Conservation (phyloP, 2,888 invertebrate species). For the Pyrgus malvae region DNA sequence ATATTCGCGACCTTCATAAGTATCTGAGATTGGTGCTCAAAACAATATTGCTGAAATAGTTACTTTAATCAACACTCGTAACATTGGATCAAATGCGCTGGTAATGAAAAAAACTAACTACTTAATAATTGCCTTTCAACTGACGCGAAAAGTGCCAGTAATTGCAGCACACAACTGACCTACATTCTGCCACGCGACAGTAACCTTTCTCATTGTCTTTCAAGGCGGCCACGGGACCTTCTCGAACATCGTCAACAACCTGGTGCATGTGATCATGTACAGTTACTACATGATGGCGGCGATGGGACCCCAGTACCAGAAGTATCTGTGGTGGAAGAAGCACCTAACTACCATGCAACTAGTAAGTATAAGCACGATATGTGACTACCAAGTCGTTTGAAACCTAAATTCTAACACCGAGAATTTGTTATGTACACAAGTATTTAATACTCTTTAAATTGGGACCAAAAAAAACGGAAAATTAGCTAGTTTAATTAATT, state of each 20-base stretch:
- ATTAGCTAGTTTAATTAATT: too few relatives aligned
- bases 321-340: conserved; percentile 95
- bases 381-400: too few relatives aligned
- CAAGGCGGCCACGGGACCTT: conserved; percentile 93
- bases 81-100: too few relatives aligned
- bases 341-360: conserved; percentile 92
- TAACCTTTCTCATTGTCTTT: conserved; percentile 21
- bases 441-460: too few relatives aligned
- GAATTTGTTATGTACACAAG: too few relatives aligned
- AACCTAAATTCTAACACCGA: too few relatives aligned
- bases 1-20: too few relatives aligned
- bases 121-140: neutral
- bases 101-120: neutral
- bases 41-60: too few relatives aligned
- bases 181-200: conserved; percentile 13
- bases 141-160: neutral
- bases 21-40: too few relatives aligned
- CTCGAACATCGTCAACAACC: conserved; percentile 92
- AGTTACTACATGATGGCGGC: conserved; percentile 93
- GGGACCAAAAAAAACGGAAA: too few relatives aligned
- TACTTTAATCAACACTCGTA: too few relatives aligned
- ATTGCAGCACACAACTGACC: conserved; percentile 12
- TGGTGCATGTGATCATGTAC: conserved; percentile 94
- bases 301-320: conserved; percentile 92
- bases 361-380: conserved; percentile 83